These are phyloP conservation scores for Macaca nemestrina DNA, from an alignment of 2,113 vertebrate genomes.

Conservation along the genomic window DNA sequence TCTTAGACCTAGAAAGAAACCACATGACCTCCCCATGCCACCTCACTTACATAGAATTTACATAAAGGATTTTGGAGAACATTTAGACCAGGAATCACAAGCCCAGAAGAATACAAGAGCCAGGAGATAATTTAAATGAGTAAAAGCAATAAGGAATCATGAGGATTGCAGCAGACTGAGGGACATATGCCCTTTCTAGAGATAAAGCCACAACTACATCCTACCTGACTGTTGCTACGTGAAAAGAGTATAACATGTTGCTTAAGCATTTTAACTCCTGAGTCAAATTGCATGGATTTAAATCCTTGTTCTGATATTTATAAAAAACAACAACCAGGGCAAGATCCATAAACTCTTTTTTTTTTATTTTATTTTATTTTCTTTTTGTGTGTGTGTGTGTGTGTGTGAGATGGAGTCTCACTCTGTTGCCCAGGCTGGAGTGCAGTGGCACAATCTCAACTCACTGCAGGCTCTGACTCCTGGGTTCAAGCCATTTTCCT, in stretches of 20 bases:
- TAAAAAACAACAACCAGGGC: rapidly evolving
- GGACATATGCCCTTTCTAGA: neutral
- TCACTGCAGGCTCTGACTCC: too few relatives aligned
- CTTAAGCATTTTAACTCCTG: rapidly evolving
- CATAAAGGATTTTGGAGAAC: neutral
- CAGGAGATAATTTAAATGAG: neutral
- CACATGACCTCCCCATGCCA: too few relatives aligned
- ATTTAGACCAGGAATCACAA: neutral
- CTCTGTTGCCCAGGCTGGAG: too few relatives aligned
- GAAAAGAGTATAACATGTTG: rapidly evolving
- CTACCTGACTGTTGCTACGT: rapidly evolving
- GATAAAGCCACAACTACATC: rapidly evolving
- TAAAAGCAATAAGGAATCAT: neutral
- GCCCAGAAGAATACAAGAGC: neutral
- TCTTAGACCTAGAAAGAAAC: neutral
- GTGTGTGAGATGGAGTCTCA: too few relatives aligned
- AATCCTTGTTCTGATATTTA: neutral
- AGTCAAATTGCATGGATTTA: neutral
- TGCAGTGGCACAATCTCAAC: too few relatives aligned
- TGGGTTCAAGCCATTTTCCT: too few relatives aligned
- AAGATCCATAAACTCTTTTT: neutral
- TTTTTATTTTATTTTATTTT: too few relatives aligned
- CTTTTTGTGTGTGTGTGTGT: too few relatives aligned
- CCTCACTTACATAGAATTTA: neutral
- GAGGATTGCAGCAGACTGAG: too few relatives aligned